These are phyloP conservation scores for Cyrtorhinus lividipennis DNA, from an alignment of 1,140 invertebrate species.

Conservation along the genomic window DNA sequence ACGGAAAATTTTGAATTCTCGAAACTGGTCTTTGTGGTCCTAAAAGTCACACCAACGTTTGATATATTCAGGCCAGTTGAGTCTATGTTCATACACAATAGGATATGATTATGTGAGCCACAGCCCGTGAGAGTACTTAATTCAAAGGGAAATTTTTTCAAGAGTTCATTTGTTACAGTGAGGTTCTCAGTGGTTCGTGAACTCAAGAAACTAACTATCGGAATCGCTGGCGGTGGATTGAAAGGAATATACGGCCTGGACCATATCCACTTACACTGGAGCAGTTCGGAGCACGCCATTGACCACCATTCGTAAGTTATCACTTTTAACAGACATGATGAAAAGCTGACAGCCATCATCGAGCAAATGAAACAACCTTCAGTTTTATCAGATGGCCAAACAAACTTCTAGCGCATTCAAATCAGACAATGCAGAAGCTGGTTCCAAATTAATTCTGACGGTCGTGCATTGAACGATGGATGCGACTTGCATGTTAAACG, in stretches of 20 bases:
- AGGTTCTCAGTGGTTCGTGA: conserved; percentile 10
- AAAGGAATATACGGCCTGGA: conserved; percentile 40
- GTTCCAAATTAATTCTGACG: too few species aligned
- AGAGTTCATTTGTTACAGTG: conserved; percentile 16
- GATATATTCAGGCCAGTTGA: neutral
- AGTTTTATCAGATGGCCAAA: too few species aligned
- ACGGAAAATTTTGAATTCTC: neutral
- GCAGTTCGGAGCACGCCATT: conserved; percentile 56
- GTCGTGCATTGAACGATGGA: too few species aligned
- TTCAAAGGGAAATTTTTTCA: too few species aligned
- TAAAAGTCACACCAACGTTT: too few species aligned
- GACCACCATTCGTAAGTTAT: conserved; percentile 33
- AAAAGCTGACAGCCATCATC: too few species aligned
- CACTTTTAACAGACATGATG: too few species aligned
- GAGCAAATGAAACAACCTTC: too few species aligned
- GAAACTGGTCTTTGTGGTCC: neutral
- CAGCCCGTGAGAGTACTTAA: neutral
- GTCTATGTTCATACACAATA: neutral
- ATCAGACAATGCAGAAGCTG: too few species aligned
- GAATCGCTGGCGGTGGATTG: conserved; percentile 32
- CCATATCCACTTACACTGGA: conserved; percentile 66
- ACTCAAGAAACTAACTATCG: neutral
- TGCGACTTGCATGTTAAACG: too few species aligned
- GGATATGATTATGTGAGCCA: neutral
- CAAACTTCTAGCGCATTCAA: too few species aligned